These are phyloP conservation scores for Nematostella vectensis DNA, from an alignment of 92 coral and sea anemone genomes.

Conservation along the genomic window DNA sequence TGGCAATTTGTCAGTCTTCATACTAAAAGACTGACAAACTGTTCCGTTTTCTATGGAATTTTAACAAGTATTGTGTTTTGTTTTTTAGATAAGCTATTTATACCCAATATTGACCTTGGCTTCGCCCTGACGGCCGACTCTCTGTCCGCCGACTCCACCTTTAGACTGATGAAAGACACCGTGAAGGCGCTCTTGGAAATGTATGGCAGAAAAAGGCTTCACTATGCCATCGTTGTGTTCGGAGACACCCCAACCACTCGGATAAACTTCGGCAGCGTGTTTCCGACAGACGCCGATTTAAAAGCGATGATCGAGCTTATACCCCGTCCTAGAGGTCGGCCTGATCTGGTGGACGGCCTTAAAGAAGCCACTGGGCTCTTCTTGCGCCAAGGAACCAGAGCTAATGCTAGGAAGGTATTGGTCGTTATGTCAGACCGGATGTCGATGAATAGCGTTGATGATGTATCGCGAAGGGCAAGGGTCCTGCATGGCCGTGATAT, in stretches of 20 bases:
- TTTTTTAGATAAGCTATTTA: constrained; percentile 19
- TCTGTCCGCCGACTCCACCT: constrained; percentile 32
- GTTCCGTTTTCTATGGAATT: too few species aligned
- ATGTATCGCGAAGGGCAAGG: constrained; percentile 15
- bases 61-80: too few species aligned
- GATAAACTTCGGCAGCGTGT: constrained; percentile 18
- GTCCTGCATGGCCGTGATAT: constrained; percentile 24
- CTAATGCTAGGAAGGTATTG: constrained; percentile 57
- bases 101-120: constrained; percentile 58
- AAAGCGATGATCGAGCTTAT: constrained; percentile 17
- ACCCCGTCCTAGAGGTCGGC: constrained; percentile 13
- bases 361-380: constrained; percentile 28
- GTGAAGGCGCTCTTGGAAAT: constrained; percentile 33
- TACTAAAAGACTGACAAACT: too few species aligned
- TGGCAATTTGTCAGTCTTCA: too few species aligned
- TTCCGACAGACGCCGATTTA: constrained; percentile 26
- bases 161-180: constrained; percentile 55
- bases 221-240: constrained; percentile 52
- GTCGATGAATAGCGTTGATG: constrained; percentile 24
- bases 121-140: constrained; percentile 65
- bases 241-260: constrained; percentile 36
- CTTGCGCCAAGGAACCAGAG: constrained; percentile 44
- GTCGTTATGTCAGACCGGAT: constrained; percentile 59
- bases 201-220: constrained; percentile 46
- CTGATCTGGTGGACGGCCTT: constrained; percentile 31